Evolutionary conservation across 1,140 invertebrate species (phyloP).

Genomic region (Microplitis mediator): DNA sequence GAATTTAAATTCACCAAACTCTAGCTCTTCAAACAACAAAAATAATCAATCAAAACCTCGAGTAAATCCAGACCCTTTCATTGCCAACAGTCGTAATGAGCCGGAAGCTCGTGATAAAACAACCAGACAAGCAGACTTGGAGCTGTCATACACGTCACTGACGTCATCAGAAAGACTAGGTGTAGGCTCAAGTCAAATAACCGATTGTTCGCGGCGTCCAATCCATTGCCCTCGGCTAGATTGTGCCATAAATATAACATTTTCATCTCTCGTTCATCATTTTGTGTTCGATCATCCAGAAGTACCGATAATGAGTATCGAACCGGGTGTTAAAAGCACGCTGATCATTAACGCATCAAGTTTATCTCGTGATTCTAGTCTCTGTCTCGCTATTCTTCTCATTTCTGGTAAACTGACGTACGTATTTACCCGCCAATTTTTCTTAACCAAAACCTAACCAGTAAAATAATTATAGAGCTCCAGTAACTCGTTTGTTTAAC

Average conservation of each 20-base stretch:
- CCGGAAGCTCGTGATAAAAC: too few relatives aligned
- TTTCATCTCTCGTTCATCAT: constrained; percentile 55
- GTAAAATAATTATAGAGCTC: constrained; percentile 28
- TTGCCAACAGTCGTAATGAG: too few relatives aligned
- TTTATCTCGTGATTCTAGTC: constrained; percentile 46
- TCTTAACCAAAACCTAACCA: background rate
- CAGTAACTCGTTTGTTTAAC: constrained; percentile 50
- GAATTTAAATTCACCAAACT: too few relatives aligned
- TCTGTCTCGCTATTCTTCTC: constrained; percentile 52
- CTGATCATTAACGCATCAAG: constrained; percentile 50
- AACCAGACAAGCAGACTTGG: background rate
- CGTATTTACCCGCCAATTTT: constrained; percentile 33
- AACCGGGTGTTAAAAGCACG: constrained; percentile 52
- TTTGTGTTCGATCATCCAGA: constrained; percentile 59
- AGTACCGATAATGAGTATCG: constrained; percentile 52
- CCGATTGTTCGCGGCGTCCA: constrained; percentile 52
- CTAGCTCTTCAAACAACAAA: too few relatives aligned
- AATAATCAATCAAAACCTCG: too few relatives aligned
- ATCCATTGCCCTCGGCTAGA: constrained; percentile 54
- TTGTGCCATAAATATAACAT: constrained; percentile 54
- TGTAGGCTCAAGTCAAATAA: constrained; percentile 6
- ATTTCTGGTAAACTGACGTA: constrained; percentile 56
- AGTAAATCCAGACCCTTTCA: too few relatives aligned
- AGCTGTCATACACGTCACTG: constrained; percentile 27
- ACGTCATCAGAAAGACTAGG: constrained; percentile 41